These are phyloP conservation scores for Chalcis sispes DNA, from an alignment of 2,888 invertebrate genomes.

Conservation along the genomic window DNA sequence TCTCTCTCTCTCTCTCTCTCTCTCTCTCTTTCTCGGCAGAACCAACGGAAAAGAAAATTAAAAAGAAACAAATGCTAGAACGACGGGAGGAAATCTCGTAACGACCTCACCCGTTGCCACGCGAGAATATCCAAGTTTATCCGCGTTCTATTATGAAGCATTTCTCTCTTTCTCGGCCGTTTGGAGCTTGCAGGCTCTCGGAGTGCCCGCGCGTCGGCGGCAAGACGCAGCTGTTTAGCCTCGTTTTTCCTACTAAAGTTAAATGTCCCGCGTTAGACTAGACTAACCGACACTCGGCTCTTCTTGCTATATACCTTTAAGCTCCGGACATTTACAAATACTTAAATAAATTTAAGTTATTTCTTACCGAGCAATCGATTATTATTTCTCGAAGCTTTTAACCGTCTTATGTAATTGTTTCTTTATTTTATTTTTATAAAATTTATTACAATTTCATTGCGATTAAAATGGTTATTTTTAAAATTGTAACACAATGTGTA, in stretches of 20 bases:
- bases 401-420: background rate
- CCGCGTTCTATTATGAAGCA: constrained; percentile 62
- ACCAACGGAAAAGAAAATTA: too few relatives aligned
- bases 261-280: constrained; percentile 58
- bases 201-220: constrained; percentile 29
- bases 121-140: constrained; percentile 60
- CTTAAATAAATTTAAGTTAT: too few relatives aligned
- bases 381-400: background rate
- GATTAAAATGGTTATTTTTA: too few relatives aligned
- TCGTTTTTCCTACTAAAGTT: constrained; percentile 56
- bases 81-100: constrained; percentile 37
- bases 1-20: too few relatives aligned
- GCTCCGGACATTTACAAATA: background rate
- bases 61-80: background rate
- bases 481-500: too few relatives aligned
- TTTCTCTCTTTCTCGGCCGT: constrained; percentile 50
- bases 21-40: too few relatives aligned
- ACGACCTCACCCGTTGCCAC: constrained; percentile 29
- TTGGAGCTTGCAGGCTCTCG: constrained; percentile 40
- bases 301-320: constrained; percentile 13
- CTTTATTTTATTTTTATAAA: too few relatives aligned
- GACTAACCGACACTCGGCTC: constrained; percentile 3
- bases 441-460: too few relatives aligned
- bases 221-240: constrained; percentile 62
- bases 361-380: background rate